Conservation (phyloP, 2,888 invertebrate species). For the Limnephilus lunatus region DNA sequence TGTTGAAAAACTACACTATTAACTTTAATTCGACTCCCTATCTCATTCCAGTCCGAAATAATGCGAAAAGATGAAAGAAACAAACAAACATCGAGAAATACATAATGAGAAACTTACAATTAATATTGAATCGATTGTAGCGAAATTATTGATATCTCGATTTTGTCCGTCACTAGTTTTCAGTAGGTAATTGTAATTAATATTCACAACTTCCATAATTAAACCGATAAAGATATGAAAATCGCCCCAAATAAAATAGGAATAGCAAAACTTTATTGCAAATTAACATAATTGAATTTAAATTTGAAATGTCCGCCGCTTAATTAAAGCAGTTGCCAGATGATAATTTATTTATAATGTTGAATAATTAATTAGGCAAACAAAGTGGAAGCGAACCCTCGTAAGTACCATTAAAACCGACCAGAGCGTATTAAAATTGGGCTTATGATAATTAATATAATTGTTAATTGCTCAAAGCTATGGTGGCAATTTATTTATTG, state of each 20-base stretch:
- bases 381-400: not conserved
- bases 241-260: not conserved
- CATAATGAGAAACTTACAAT: too few species aligned
- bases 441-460: not conserved
- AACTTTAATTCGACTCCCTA: too few species aligned
- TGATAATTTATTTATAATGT: constrained; percentile 2
- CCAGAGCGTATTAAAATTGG: not conserved
- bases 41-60: too few species aligned
- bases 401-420: not conserved
- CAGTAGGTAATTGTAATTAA: too few species aligned
- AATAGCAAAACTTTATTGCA: not conserved
- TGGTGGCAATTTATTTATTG: not conserved
- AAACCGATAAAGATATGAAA: not conserved
- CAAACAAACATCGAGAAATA: too few species aligned
- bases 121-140: too few species aligned
- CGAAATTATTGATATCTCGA: too few species aligned
- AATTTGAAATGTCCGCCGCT: not conserved
- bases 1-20: too few species aligned
- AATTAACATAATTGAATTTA: not conserved
- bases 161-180: too few species aligned
- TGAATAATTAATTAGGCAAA: not conserved
- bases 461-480: not conserved
- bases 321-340: not conserved
- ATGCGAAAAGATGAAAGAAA: too few species aligned
- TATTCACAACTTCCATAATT: not conserved